phyloP scores from a whole-genome alignment of 1,140 invertebrate genomes.

The Coenobita brevimanus region DNA sequence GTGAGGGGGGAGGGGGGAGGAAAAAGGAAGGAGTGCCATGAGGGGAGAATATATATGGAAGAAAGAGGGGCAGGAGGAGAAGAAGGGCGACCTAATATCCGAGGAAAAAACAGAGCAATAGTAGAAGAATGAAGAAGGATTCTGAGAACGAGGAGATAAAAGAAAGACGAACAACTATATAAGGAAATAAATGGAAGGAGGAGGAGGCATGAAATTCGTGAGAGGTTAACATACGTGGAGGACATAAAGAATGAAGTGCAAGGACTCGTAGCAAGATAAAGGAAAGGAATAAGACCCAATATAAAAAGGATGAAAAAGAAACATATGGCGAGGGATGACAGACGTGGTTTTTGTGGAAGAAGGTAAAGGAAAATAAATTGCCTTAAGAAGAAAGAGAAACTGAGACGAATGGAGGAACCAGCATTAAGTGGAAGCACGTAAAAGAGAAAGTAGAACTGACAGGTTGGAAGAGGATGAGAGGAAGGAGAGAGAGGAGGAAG shows the following conservation, averaged over 20 bases:
- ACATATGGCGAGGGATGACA: not conserved
- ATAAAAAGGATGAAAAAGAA: not conserved
- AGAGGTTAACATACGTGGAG: too few relatives aligned
- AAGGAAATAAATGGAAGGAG: too few relatives aligned
- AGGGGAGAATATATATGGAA: not conserved
- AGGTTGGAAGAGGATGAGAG: not conserved
- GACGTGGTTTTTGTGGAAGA: not conserved
- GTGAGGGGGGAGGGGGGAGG: not conserved
- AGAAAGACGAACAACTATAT: not conserved
- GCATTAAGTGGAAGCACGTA: not conserved
- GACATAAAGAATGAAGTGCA: not conserved
- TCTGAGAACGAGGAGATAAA: not conserved
- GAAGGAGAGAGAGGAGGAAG: not conserved
- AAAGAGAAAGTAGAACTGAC: not conserved
- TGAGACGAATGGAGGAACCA: not conserved
- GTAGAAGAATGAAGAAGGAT: not conserved
- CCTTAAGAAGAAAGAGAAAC: not conserved
- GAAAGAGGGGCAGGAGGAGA: not conserved
- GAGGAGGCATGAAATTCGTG: too few relatives aligned
- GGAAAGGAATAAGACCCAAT: not conserved
- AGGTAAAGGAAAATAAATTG: not conserved
- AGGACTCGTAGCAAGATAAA: not conserved
- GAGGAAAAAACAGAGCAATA: not conserved
- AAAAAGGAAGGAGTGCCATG: not conserved
- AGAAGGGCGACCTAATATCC: not conserved